Conservation (phyloP, 2,113 vertebrate genomes). For the Gallinago paraguaiae region DNA sequence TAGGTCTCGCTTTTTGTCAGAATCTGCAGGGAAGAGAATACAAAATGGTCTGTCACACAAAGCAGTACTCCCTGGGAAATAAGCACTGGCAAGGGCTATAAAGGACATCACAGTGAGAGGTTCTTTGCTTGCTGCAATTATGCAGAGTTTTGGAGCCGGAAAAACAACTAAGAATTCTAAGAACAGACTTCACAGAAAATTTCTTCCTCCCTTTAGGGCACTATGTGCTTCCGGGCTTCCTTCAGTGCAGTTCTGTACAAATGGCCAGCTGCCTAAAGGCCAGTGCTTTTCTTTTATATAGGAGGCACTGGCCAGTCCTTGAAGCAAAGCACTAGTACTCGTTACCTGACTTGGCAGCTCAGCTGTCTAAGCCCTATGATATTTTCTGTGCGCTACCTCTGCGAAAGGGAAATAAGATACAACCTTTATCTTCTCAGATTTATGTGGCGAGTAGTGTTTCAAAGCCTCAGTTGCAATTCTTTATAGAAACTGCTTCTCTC, state of each 20-base stretch:
- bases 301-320: neutral
- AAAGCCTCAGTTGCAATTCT: neutral
- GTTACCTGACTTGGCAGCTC: neutral
- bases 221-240: neutral
- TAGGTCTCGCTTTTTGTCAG: neutral
- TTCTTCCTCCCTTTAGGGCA: neutral
- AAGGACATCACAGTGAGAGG: neutral
- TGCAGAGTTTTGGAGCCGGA: neutral
- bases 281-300: neutral
- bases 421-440: neutral
- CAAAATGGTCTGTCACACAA: neutral
- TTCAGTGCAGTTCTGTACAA: neutral
- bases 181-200: neutral
- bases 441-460: neutral
- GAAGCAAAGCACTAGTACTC: neutral
- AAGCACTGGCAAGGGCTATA: slow-evolving; percentile 27
- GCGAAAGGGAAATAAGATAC: neutral
- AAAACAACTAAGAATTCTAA: neutral
- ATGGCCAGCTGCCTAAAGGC: neutral
- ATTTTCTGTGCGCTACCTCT: neutral
- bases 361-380: neutral
- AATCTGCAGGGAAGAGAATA: neutral
- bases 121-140: slow-evolving; percentile 24
- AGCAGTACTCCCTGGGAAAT: slow-evolving; percentile 29
- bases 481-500: neutral